Evolutionary conservation across 2,113 vertebrate species (phyloP), one percentile per base, ranked within the genome.

Genomic region (Pseudorasbora parva): DNA sequence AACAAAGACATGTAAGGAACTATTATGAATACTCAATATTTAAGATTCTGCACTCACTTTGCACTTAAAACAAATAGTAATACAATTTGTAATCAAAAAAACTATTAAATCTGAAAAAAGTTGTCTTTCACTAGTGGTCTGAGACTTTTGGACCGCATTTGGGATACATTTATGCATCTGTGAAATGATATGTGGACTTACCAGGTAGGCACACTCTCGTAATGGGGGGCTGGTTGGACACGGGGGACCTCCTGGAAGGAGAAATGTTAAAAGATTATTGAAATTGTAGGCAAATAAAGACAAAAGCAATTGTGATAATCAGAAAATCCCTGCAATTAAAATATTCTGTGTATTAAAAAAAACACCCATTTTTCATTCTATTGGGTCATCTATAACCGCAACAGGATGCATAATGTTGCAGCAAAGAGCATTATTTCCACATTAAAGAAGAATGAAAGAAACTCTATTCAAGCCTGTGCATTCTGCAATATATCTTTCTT

Each of bases 121-220:
- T 49, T 49, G 60, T 17, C 30, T 30, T 64, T 64, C 25, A 64
- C 5, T 19, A 66, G 15, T 33, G 27, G 14, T 19, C 15, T 66
- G 4, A 8, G 19, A 33, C 15, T 19, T 66, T 66, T 33, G 27
- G 30, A 66, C 64, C 17, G 8, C 1, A 21, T 37, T 68, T 68
- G 8, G 17, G 19, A 68, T 68, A 68, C 30, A 10, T 73, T 49
- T 73, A 15, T 73, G 43, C 5, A 25, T 30, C 4, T 47, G 27
- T 30, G 56, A 71, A 25, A 27, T 30, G 56, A 25, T 81, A 68
- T 54, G 17, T 5, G 76, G 60, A 6, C 96, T 14, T 96, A 99
- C 98, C 98, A 95, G 96, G 96, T 85, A 96, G 95, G 92, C 96
- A 98, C 87, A 97, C 95, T 94, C 95, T 97, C 94, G 97, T 95